phyloP scores from a whole-genome alignment of 2,888 invertebrate species.

The Agriopis marginaria region DNA sequence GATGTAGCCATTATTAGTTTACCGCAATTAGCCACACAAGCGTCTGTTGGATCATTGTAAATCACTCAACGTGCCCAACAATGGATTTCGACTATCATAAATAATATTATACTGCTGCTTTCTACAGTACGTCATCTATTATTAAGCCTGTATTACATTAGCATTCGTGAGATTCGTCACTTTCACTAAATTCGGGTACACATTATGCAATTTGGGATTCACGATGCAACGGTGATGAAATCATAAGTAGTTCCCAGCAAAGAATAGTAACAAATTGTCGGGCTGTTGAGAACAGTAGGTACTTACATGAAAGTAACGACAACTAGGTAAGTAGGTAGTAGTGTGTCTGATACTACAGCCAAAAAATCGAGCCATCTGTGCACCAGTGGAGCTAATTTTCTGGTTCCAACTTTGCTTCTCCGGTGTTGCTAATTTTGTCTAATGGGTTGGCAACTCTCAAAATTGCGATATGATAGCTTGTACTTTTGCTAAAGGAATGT shows the following conservation, averaged over 20 bases:
- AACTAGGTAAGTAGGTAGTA: too few relatives aligned
- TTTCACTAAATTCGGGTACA: conserved; percentile 77
- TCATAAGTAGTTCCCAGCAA: conserved; percentile 1
- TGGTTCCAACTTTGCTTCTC: too few relatives aligned
- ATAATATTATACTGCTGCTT: conserved; percentile 75
- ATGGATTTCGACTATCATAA: conserved; percentile 71
- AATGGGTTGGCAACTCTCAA: too few relatives aligned
- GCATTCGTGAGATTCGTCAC: conserved; percentile 75
- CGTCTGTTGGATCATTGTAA: conserved; percentile 62
- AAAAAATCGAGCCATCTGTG: too few relatives aligned
- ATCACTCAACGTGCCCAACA: conserved; percentile 69
- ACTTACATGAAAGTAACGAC: too few relatives aligned
- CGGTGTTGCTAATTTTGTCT: too few relatives aligned
- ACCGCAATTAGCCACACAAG: conserved; percentile 41
- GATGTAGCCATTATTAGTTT: conserved; percentile 38
- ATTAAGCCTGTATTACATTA: conserved; percentile 72
- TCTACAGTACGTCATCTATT: conserved; percentile 75
- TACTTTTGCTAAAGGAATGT: too few relatives aligned
- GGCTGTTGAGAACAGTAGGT: not conserved
- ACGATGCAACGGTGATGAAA: conserved; percentile 30
- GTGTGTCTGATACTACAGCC: too few relatives aligned
- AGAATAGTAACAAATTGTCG: not conserved
- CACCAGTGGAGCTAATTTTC: too few relatives aligned
- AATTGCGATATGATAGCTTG: too few relatives aligned
- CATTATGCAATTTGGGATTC: conserved; percentile 74